Evolutionary conservation across 2,113 vertebrate species (phyloP), one percentile per base, ranked within the genome.

Genomic region (Fulica atra): DNA sequence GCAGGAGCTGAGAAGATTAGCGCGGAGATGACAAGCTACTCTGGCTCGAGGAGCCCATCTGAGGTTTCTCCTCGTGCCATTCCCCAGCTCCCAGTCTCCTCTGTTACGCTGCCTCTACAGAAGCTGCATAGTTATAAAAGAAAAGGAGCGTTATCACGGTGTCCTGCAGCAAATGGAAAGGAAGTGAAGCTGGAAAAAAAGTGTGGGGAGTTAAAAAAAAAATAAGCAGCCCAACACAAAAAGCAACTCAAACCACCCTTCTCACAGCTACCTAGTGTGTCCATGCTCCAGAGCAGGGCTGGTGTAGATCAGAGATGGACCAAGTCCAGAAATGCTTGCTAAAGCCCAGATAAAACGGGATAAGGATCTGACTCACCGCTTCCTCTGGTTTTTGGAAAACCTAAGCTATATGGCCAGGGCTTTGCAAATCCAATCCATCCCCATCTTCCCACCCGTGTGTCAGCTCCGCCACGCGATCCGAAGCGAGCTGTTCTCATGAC

Each of bases 341-440:
- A 28, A 70, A 94, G 35, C 56, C 42, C 40, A n/a, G 68, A 92
- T 78, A 72, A 93, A 94, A 61, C 0, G 11, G 92, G 76, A 56
- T 86, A 48, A 83, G n/a, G 44, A 65, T 90, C 90, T 96, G 95
- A 96, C 44, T 96, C 85, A 89, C 54, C n/a, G 35, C 94, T 96
- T 97, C 96, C 94, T 95, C 74, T 91, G 86, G 9, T 36, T 92
- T 93, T 89, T 85, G 31, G 54, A 91, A 87, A 81, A 57, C 51
- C 59, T 69, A 14, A 72, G 33, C 70, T 94, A 35, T 51, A 95
- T 0, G 59, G 72, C 88, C 1, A 0, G 38, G 31, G 33, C 53
- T 86, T 93, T 95, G 57, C 77, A 84, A 74, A 84, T 64, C 72
- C 86, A 66, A 16, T 44, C 68, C 94, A 88, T 64, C 4, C 38